Percentiles rank a stretch among this genome's conserved stretches.
Conservation (phyloP, 1,140 invertebrate species). For the Drosophila ironensis region DNA sequence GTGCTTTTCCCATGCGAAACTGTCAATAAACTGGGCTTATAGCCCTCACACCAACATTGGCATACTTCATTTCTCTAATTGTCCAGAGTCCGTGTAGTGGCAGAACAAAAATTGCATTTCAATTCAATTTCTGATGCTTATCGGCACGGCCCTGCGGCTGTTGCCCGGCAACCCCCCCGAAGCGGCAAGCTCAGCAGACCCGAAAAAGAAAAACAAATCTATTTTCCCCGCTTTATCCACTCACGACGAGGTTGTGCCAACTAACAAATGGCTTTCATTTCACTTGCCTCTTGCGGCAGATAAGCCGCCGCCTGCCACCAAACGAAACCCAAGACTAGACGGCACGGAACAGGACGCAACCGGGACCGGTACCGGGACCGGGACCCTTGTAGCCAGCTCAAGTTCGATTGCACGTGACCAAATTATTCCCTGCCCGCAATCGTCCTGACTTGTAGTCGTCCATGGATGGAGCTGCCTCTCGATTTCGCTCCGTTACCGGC, state of each 20-base stretch:
- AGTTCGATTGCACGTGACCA: slow-evolving; percentile 67
- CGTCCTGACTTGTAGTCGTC: slow-evolving; percentile 20
- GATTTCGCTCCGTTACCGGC: slow-evolving; percentile 6
- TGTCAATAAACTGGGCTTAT: no score
- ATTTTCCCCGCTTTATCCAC: slow-evolving; percentile 32
- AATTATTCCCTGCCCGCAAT: slow-evolving; percentile 41
- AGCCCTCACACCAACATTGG: no score
- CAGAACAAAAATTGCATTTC: slow-evolving; percentile 55
- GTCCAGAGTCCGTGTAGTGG: slow-evolving; percentile 2
- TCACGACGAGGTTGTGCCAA: slow-evolving; percentile 35
- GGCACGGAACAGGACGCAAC: no score
- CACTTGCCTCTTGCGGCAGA: slow-evolving; percentile 59
- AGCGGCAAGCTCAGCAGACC: not conserved
- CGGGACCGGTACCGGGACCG: no score
- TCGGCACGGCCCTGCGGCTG: slow-evolving; percentile 18
- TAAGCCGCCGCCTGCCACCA: slow-evolving; percentile 54
- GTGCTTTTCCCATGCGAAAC: no score
- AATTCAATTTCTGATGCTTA: slow-evolving; percentile 68
- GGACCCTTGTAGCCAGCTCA: slow-evolving; percentile 14
- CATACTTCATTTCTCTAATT: slow-evolving; percentile 60
- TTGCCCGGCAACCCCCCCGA: slow-evolving; percentile 37
- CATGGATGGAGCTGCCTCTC: slow-evolving; percentile 17
- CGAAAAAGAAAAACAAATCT: slow-evolving; percentile 34
- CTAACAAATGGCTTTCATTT: slow-evolving; percentile 50
- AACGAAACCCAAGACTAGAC: no score